A percentile compares a stretch with the other conserved stretches of the same genome.
Evolutionary conservation across 2,113 vertebrate species (phyloP).

Genomic region (Otis tarda): DNA sequence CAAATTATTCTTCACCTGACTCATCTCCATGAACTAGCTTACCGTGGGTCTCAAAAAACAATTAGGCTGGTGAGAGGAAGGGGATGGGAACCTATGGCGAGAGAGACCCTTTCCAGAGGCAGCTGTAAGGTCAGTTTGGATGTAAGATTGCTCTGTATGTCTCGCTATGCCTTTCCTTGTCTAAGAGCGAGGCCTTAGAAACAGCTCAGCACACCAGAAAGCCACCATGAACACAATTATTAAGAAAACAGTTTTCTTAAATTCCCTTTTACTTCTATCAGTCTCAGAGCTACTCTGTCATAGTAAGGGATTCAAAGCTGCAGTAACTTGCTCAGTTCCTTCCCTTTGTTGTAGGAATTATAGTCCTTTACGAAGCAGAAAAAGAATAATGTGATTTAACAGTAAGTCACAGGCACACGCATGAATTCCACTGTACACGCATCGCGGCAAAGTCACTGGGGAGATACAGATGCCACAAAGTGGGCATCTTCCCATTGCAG

Average conservation of each 20-base stretch:
- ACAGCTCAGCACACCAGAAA: not conserved
- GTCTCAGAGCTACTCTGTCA: not conserved
- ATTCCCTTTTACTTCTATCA: not conserved
- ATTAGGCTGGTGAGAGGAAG: not conserved
- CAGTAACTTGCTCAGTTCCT: not conserved
- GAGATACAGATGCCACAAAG: not conserved
- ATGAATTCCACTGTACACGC: not conserved
- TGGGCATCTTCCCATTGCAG: not conserved
- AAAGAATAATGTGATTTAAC: not conserved
- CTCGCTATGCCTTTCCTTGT: not conserved
- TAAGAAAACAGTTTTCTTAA: not conserved
- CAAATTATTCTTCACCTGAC: not conserved
- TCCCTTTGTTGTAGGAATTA: not conserved
- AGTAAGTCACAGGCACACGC: fast-evolving
- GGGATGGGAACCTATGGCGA: not conserved
- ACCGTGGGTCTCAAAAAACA: not conserved
- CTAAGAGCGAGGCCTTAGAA: not conserved
- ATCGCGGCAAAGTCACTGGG: not conserved
- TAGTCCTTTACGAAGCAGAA: not conserved
- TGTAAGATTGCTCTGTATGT: not conserved
- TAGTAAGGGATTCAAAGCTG: not conserved
- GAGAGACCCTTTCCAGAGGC: not conserved
- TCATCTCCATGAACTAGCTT: not conserved
- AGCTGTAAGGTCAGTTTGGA: not conserved
- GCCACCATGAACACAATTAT: not conserved